Evolutionary conservation across 2,888 invertebrate genomes (phyloP), one percentile per base, ranked within the genome.

Genomic region (Orchesella flavescens): DNA sequence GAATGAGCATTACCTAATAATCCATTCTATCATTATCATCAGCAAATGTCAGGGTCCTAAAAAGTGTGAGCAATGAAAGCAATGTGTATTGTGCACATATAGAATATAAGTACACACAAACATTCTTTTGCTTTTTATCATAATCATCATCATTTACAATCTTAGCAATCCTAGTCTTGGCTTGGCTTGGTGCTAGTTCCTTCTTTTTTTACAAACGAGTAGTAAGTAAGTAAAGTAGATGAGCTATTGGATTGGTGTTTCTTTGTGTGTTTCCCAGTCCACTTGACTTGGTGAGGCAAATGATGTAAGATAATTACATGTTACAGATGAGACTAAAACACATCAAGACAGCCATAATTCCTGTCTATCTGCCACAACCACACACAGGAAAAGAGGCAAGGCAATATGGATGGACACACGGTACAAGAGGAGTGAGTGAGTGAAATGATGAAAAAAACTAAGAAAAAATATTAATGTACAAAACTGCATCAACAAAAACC

Each of bases 301-400:
- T 86, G 84, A 84, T 84, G 80, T 79, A 86, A 66, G 84, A 86
- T 86, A 84, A 86, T 86, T 86, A 84, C 84, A 86, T 61, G 84
- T 84, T 86, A 86, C 83, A 84, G 82, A 83, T 84, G 84, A 83
- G 83, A 76, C 76, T 79, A 83, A 82, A 86, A 86, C 84, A 86
- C 81, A 84, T 66, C 73, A 84, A 86, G 83, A 84, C 86, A 86
- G 73, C 83, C 84, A 84, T 86, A 84, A 84, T 84, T 84, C 84
- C 84, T 76, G 77, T 81, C 53, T 68, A 74, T 74, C 80, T 74
- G 43, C 73, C 44, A 66, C 66, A 74, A 43, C 66, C 74, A 74
- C 68, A 68, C 53, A 68, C 75, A 71, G 69, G 72, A 79, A 78
- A 72, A 57, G 63, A 66, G 72, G 79, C 72, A 72, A 72, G 65